phyloP scores from a whole-genome alignment of 2,888 invertebrate species.

The Eupithecia pulchellata region DNA sequence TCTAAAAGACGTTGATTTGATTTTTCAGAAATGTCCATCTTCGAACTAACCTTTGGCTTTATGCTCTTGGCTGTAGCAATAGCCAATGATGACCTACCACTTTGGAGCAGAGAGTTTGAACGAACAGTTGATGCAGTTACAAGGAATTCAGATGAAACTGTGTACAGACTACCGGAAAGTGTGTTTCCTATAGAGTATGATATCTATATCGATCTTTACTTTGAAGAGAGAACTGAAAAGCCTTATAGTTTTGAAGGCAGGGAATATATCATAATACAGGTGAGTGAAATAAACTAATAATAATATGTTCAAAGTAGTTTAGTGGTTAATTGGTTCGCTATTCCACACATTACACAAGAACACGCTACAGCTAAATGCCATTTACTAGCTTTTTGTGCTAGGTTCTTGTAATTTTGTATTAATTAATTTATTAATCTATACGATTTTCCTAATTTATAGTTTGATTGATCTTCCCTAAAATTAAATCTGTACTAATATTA shows the following conservation, averaged over 20 bases:
- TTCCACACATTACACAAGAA: too few species aligned
- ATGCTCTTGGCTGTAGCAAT: conserved; percentile 53
- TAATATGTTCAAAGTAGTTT: too few species aligned
- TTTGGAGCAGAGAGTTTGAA: conserved; percentile 64
- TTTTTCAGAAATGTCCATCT: conserved; percentile 60
- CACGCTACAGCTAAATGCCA: too few species aligned
- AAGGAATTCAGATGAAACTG: conserved; percentile 53
- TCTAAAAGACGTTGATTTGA: background rate
- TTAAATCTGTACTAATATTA: too few species aligned
- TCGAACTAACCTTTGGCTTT: conserved; percentile 49
- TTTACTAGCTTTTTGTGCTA: too few species aligned
- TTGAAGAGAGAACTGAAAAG: conserved; percentile 65
- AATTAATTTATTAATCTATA: too few species aligned
- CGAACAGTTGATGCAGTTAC: conserved; percentile 44
- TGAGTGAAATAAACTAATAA: conserved; percentile 46
- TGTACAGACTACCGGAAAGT: conserved; percentile 69
- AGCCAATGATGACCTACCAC: conserved; percentile 62
- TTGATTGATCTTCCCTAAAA: too few species aligned
- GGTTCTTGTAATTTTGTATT: too few species aligned
- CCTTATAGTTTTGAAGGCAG: conserved; percentile 74
- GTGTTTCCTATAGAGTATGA: conserved; percentile 75
- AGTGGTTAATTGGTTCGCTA: too few species aligned
- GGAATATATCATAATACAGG: conserved; percentile 68
- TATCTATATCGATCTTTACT: conserved; percentile 72
- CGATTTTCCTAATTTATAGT: too few species aligned